Base-by-base conservation (phyloP, 2,797 vertebrate species). In the Gastrophryne carolinensis region DNA sequence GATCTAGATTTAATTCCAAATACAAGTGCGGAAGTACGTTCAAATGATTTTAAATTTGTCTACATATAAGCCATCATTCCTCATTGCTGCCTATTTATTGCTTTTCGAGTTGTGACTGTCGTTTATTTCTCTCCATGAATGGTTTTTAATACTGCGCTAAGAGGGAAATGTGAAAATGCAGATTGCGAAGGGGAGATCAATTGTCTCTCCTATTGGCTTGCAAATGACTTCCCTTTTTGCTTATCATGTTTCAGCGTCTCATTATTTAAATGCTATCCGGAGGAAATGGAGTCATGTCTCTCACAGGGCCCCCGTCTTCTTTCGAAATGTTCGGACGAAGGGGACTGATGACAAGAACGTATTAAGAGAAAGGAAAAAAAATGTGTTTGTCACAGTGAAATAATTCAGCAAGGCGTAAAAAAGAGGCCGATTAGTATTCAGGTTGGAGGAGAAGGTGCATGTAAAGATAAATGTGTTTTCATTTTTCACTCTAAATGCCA, bases 391-490 rank as follows among this genome's bases (percentile, higher is more conserved):
- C 8, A 19, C 65, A 19, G 34, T 26, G 21, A 23, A 60, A 69
- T 17, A 41, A 37, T 23, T 26, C 34, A 17, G 26, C 37, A 11
- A 39, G 23, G 5, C 19, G 23, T 44, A 69, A 69, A 32, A 54
- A 69, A 39, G n/a, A 53, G 47, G 1, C 34, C n/a, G 12, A 76
- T 76, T 76, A 76, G 73, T 76, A 69, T 76, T 53, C 64, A 61
- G 26, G 37, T 9, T 21, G 62, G 13, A 24, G 27, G 39, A 62
- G 62, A 37, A 1, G 60, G 35, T 34, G 19, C 41, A 67, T 27
- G 53, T 37, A 60, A 74, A 67, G 72, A 75, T 75, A 61, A 75
- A 75, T 67, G 63, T 67, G 63, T 75, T 75, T 74, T 67, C 47
- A 6, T 11, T 39, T 62, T 58, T 34, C 29, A 37, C 47, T 8